A percentile compares a stretch with the other conserved stretches of the same genome.
Evolutionary conservation across 2,113 vertebrate genomes (phyloP).

Genomic region (Pao palembangensis): DNA sequence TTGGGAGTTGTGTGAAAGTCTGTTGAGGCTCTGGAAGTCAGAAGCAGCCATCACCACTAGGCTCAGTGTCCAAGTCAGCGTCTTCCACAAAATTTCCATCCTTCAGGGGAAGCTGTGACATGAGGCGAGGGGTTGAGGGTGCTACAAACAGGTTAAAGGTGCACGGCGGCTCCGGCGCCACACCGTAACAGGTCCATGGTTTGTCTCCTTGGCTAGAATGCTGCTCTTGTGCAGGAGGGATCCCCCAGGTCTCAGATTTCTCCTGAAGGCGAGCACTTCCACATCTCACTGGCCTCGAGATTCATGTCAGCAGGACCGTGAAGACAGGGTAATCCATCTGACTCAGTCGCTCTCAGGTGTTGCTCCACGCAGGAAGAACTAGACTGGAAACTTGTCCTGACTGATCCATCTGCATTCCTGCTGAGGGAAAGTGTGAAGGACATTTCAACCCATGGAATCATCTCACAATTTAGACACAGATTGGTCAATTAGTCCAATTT

Average conservation of each 20-base stretch:
- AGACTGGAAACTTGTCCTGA: slow-evolving; percentile 75
- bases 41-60: slow-evolving; percentile 91
- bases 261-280: slow-evolving; percentile 73
- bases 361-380: slow-evolving; percentile 74
- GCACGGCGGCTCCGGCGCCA: slow-evolving; percentile 76
- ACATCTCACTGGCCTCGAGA: slow-evolving; percentile 72
- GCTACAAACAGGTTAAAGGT: slow-evolving; percentile 82
- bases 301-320: slow-evolving; percentile 81
- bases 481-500: neutral
- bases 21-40: slow-evolving; percentile 84
- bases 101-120: slow-evolving; percentile 84
- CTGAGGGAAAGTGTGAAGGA: slow-evolving; percentile 37
- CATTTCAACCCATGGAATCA: neutral
- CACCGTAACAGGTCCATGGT: slow-evolving; percentile 85
- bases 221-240: slow-evolving; percentile 35
- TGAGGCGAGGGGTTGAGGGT: slow-evolving; percentile 71
- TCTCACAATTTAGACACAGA: neutral
- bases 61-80: slow-evolving; percentile 96
- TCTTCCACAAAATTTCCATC: slow-evolving; percentile 99
- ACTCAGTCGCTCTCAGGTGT: slow-evolving; percentile 71
- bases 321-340: slow-evolving; percentile 70
- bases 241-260: slow-evolving; percentile 63
- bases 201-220: slow-evolving; percentile 59
- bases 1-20: slow-evolving; percentile 93
- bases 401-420: slow-evolving; percentile 85